phyloP scores from a whole-genome alignment of 2,113 vertebrate genomes.

The Apodemus sylvaticus region DNA sequence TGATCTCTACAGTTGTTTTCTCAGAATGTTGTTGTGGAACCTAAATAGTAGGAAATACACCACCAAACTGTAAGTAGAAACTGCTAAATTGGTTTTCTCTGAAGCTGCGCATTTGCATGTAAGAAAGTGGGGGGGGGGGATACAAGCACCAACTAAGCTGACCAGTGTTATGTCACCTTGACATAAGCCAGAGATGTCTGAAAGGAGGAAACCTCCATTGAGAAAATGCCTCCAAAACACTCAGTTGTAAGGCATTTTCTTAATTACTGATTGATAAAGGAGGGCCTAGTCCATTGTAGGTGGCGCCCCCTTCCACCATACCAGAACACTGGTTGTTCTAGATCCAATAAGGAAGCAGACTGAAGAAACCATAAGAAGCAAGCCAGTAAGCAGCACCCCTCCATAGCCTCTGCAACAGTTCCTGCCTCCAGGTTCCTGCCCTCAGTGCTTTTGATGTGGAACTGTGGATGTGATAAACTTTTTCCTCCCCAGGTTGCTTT shows the following conservation, averaged over 20 bases:
- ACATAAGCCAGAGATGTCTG: neutral
- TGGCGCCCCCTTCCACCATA: too few species aligned
- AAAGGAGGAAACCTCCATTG: neutral
- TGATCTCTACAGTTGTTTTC: neutral
- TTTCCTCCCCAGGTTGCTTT: neutral
- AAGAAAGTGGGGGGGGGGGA: too few species aligned
- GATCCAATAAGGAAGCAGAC: neutral
- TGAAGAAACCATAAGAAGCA: too few species aligned
- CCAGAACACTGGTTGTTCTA: neutral
- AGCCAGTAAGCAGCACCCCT: neutral
- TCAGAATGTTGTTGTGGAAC: neutral
- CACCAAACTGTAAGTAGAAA: neutral
- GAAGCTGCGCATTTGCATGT: neutral
- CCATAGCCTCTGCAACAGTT: neutral
- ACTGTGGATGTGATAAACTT: neutral
- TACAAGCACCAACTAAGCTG: too few species aligned
- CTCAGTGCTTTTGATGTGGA: neutral
- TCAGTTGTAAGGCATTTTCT: neutral
- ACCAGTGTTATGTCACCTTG: neutral
- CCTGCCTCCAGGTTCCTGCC: neutral
- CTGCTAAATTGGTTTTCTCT: neutral
- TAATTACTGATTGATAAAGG: neutral
- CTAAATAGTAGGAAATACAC: neutral
- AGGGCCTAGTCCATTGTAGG: neutral
- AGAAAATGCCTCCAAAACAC: neutral